Conservation (phyloP, 1,140 invertebrate species). For the Maniola jurtina region DNA sequence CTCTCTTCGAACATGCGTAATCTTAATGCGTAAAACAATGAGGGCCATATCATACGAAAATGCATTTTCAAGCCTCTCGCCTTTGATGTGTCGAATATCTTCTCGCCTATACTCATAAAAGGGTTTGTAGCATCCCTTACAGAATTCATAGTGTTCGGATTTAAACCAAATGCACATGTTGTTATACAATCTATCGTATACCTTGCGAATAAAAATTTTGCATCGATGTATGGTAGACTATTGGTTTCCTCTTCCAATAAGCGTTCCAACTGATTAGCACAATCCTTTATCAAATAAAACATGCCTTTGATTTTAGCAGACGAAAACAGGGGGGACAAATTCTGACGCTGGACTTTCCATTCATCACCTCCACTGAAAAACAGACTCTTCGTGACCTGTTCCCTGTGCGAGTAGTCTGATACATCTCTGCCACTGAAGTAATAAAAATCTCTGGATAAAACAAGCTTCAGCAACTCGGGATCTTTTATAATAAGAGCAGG, state of each 20-base stretch:
- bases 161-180: constrained; percentile 37
- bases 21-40: constrained; percentile 32
- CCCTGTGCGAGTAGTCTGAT: constrained; percentile 24
- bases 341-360: constrained; percentile 40
- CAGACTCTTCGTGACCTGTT: constrained; percentile 31
- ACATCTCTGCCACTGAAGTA: constrained; percentile 39
- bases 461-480: constrained; percentile 32
- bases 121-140: constrained; percentile 21
- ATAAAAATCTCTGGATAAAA: constrained; percentile 34
- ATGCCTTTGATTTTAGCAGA: constrained; percentile 44
- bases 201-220: constrained; percentile 26
- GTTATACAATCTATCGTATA: constrained; percentile 39
- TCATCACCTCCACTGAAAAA: constrained; percentile 38
- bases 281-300: constrained; percentile 41
- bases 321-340: constrained; percentile 37
- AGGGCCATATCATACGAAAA: constrained; percentile 35
- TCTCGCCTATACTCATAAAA: constrained; percentile 29
- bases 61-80: constrained; percentile 27
- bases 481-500: constrained; percentile 38
- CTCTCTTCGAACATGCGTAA: constrained; percentile 27
- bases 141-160: constrained; percentile 28
- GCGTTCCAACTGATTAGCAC: constrained; percentile 18
- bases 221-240: constrained; percentile 9
- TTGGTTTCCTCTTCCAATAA: constrained; percentile 21
- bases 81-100: constrained; percentile 34